A percentile compares a stretch with the other conserved stretches of the same genome.
These are phyloP conservation scores for Cyprinus carpio DNA, from an alignment of 2,113 vertebrate species.

Conservation along the genomic window DNA sequence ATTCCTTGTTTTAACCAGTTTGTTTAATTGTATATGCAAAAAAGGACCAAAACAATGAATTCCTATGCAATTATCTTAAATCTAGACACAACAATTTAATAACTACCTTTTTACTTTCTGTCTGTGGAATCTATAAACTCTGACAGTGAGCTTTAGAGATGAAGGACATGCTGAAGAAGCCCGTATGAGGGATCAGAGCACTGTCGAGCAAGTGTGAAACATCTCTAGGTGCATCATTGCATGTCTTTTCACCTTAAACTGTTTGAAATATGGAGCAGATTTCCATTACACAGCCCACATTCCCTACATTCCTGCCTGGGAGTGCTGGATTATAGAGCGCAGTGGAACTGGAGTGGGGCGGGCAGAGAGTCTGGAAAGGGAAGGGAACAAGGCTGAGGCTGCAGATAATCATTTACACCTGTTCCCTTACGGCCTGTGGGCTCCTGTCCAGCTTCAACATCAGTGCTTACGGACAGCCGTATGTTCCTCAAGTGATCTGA, in stretches of 20 bases:
- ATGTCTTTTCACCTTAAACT: constrained; percentile 58
- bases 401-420: constrained; percentile 19
- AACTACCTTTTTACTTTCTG: not conserved
- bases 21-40: not conserved
- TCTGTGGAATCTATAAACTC: not conserved
- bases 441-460: not conserved
- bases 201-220: constrained; percentile 43
- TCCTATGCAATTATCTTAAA: not conserved
- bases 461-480: too few species aligned
- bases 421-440: not conserved
- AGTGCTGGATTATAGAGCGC: constrained; percentile 66
- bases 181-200: constrained; percentile 14
- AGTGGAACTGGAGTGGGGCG: constrained; percentile 58
- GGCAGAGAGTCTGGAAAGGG: not conserved
- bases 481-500: not conserved
- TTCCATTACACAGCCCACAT: constrained; percentile 71
- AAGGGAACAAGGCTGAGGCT: not conserved
- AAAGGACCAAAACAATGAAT: not conserved
- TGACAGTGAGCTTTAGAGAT: not conserved
- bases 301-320: constrained; percentile 70
- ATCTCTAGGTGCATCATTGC: not conserved
- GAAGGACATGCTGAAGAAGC: not conserved
- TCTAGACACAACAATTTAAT: not conserved
- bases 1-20: not conserved
- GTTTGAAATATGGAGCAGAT: constrained; percentile 70